Base-by-base conservation (phyloP, 2,888 invertebrate species). In the Sphaerolaimus hirsutus region DNA sequence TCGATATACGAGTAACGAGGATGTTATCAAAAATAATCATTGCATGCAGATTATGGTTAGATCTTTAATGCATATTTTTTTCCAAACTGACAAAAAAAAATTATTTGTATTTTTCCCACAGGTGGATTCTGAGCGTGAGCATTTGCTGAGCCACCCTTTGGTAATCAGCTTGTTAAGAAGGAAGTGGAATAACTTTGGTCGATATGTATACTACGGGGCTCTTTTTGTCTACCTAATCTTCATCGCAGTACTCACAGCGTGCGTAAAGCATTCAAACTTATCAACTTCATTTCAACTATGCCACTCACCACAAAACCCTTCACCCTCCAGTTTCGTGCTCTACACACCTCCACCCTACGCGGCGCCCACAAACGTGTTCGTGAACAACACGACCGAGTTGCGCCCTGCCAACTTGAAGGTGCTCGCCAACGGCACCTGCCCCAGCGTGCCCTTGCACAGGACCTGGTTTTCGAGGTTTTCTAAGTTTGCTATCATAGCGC, bases 121-220 rank as follows among this genome's bases (percentile, higher is more conserved):
- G 64, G 66, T 66, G 25, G 54, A 58, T 14, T 57, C 62, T 5
- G 59, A 64, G 45, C 58, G 65, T 49, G 65, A 67, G 49, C 60
- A 65, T 43, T 58, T 71, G 44, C 56, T 71, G 38, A 64, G 62
- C 35, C 71, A 71, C 54, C 69, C 69, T 2, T 56, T 71, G 45
- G 67, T 68, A 41, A 62, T 65, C 10, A 64, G 65, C 23, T 56
- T 71, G 37, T 56, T 71, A 29, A 57, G 62, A 47, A 62, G 66
- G 53, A 71, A 71, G 53, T 71, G 71, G 71, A 63, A 63, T 53
- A 60, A 57, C 29, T 66, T 64, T 54, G 70, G 68, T 1, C 62
- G 68, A 45, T 63, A 62, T 50, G 59, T 70, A 49, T 71, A 70
- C 59, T 71, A 70, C 56, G 52, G 60, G 41, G 67, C 67, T 47